These are phyloP conservation scores for Zoanthus solanderi DNA, from an alignment of 92 coral and sea anemone genomes.

Conservation along the genomic window DNA sequence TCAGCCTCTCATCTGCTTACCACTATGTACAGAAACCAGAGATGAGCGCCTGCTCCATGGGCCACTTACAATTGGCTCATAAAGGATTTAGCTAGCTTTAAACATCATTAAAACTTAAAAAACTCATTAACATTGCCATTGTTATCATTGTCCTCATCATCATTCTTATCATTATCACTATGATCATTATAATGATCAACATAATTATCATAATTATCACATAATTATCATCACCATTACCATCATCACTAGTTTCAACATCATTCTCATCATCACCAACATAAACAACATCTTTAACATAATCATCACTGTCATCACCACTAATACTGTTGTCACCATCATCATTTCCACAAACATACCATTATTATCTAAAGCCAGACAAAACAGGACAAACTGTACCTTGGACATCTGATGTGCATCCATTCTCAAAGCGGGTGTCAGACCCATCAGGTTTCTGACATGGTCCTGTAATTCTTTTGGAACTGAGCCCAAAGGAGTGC, in stretches of 20 bases:
- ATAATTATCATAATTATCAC: too few species aligned
- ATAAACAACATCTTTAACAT: background rate
- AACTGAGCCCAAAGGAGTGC: slow-evolving; percentile 83
- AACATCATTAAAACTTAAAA: background rate
- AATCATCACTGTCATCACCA: background rate
- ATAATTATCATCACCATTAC: background rate
- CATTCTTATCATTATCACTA: too few species aligned
- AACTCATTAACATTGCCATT: background rate
- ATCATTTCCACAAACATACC: background rate
- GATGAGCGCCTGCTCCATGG: too few species aligned
- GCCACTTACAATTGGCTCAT: too few species aligned
- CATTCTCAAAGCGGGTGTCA: slow-evolving; percentile 85
- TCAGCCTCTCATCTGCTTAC: too few species aligned
- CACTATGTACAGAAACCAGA: background rate
- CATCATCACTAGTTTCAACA: background rate
- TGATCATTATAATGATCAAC: too few species aligned
- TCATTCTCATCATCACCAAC: background rate
- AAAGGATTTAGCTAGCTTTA: too few species aligned
- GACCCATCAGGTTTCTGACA: slow-evolving; percentile 84
- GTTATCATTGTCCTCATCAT: too few species aligned
- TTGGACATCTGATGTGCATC: slow-evolving; percentile 95
- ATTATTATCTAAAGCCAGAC: background rate
- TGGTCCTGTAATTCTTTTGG: slow-evolving; percentile 85
- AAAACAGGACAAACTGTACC: slow-evolving; percentile 54
- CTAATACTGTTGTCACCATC: background rate